Conservation (phyloP, 2,113 vertebrate species). For the Anoura caudifer region DNA sequence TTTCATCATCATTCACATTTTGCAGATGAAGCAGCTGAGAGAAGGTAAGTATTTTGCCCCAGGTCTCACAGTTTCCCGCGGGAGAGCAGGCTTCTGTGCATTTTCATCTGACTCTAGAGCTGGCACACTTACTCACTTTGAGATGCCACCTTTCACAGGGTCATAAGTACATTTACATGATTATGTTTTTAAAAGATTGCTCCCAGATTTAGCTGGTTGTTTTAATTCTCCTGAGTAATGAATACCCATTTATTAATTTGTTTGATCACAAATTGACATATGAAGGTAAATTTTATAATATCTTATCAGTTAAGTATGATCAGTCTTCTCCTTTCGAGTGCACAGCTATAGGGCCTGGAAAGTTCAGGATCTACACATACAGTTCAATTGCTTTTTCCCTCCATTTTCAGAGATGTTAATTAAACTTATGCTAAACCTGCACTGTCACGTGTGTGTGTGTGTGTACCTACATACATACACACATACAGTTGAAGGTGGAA, state of each 20-base stretch:
- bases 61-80: not conserved
- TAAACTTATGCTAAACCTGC: not conserved
- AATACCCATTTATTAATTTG: not conserved
- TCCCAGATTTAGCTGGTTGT: not conserved
- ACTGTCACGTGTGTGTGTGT: not conserved
- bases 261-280: not conserved
- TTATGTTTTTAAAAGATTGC: not conserved
- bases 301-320: not conserved
- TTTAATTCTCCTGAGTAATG: not conserved
- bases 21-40: not conserved
- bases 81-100: not conserved
- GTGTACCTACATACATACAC: too few species aligned
- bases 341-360: slow-evolving; percentile 4
- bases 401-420: slow-evolving; percentile 5
- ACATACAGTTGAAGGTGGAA: not conserved
- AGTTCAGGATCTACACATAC: not conserved
- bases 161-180: not conserved
- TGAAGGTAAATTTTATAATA: slow-evolving; percentile 28
- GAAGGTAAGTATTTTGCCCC: not conserved
- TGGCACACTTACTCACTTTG: not conserved
- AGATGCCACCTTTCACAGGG: not conserved
- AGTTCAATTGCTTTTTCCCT: not conserved
- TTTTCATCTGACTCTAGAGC: not conserved
- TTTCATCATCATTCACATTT: not conserved
- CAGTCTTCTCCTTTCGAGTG: not conserved